Percentiles rank a stretch among this genome's conserved stretches.
Evolutionary conservation across 2,797 vertebrate genomes (phyloP).

Genomic region (Coregonus suidteri): DNA sequence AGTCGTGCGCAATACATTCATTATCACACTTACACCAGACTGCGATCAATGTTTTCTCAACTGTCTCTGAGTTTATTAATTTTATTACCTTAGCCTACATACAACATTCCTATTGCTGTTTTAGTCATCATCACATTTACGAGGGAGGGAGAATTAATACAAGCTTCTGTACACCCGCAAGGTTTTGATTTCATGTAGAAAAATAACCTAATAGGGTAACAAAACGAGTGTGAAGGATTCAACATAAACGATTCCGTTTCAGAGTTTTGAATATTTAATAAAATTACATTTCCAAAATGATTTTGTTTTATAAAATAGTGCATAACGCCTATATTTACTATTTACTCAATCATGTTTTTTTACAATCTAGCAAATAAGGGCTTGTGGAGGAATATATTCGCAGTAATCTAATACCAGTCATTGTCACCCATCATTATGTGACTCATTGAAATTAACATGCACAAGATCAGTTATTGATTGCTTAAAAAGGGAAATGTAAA

Average conservation of each 20-base stretch:
- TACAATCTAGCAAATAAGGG: background rate
- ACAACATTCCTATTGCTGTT: background rate
- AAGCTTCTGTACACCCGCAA: background rate
- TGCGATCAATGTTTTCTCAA: background rate
- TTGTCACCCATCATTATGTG: background rate
- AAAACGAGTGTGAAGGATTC: background rate
- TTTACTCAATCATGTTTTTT: background rate
- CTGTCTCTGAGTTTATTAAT: background rate
- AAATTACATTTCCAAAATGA: background rate
- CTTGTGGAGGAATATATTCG: background rate
- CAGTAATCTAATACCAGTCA: background rate
- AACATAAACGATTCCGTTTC: background rate
- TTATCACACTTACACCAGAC: no score
- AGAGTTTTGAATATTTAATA: background rate
- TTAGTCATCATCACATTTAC: background rate
- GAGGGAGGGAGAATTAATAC: background rate
- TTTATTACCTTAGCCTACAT: background rate
- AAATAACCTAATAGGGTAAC: background rate
- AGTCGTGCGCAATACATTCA: no score
- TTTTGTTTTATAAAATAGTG: background rate
- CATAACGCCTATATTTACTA: background rate
- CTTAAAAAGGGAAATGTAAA: background rate
- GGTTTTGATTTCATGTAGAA: background rate
- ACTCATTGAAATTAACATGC: background rate
- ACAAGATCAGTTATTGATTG: background rate